Base-by-base conservation (phyloP, 2,113 vertebrate species). In the Mesembrinibis cayennensis region DNA sequence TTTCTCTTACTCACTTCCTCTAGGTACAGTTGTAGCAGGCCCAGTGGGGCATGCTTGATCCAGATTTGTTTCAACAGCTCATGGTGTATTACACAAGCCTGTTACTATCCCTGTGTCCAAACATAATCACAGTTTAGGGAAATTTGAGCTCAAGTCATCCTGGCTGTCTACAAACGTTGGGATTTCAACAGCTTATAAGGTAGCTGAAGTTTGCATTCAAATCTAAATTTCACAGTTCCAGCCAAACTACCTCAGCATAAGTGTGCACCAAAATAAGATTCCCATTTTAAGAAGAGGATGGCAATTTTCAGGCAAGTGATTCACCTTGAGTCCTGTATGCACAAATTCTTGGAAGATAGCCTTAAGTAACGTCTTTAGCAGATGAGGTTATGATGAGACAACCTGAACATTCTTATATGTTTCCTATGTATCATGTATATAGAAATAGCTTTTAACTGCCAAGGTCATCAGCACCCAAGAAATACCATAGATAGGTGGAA, bases 401-500 rank as follows among this genome's bases (percentile, higher is more conserved):
- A 85, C 29, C 66, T 74, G 55, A 92, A 71, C 16, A 16, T 74
- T 63, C 20, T 58, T 66, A 50, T 42, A 50, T 2, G 8, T 84
- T 95, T 84, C 89, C 61, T 67, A 16, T 34, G 50, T 42, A 62
- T 79, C 45, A 44, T 59, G n/a, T 15, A 21, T 71, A 61, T 25
- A 94, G 80, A 89, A 96, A 91, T 21, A 87, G 30, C 42, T 93
- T 78, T 74, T 59, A 61, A 63, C 38, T 94, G 84, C 84, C 93
- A 94, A 85, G 61, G 70, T 81, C 21, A 4, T 65, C 81, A 94
- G 56, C 25, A 2, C 62, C 81, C 77, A 93, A 87, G 56, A 91
- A 96, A 96, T 96, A 65, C 81, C 93, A 47, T 11, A 81, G 88
- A 66, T 62, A 88, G 70, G 92, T 90, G 79, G 82, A 93, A 90